Conservation (phyloP, 2,113 vertebrate genomes). For the Macquaria australasica region DNA sequence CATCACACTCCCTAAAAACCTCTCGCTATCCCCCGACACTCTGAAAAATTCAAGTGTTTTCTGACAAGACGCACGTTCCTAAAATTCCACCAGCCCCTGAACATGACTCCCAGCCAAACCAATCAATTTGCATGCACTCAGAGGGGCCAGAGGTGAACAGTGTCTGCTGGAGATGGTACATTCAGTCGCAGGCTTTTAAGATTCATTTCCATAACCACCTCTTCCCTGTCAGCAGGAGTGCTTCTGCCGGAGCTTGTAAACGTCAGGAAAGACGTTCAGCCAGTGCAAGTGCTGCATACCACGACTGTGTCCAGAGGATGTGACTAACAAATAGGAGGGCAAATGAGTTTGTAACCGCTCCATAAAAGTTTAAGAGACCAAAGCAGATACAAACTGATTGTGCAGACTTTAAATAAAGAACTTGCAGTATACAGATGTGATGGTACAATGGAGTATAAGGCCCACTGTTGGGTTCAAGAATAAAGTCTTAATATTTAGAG, state of each 20-base stretch:
- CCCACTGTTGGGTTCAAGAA: neutral
- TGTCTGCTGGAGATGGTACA: slow-evolving; percentile 33
- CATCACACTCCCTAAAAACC: slow-evolving; percentile 29
- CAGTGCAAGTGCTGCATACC: neutral
- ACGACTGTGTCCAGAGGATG: neutral
- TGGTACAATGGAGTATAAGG: too few species aligned
- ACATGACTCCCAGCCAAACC: slow-evolving; percentile 55
- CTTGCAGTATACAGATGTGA: neutral
- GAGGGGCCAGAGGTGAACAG: slow-evolving; percentile 25
- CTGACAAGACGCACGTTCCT: slow-evolving; percentile 34
- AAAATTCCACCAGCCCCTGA: slow-evolving; percentile 45
- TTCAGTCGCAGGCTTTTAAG: slow-evolving; percentile 65
- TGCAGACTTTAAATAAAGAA: neutral
- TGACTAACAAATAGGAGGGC: neutral
- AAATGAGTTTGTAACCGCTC: neutral
- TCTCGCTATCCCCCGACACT: slow-evolving; percentile 2
- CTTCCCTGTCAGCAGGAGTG: slow-evolving; percentile 41
- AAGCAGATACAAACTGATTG: neutral
- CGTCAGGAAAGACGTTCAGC: slow-evolving; percentile 18
- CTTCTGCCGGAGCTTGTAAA: slow-evolving; percentile 56
- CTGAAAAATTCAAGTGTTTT: slow-evolving; percentile 49
- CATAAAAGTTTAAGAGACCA: slow-evolving; percentile 10
- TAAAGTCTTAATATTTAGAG: neutral
- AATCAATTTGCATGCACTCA: slow-evolving; percentile 61
- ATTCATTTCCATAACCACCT: slow-evolving; percentile 60